These are phyloP conservation scores for Drosophila peninsularis DNA, from an alignment of 2,888 invertebrate genomes.

Conservation along the genomic window DNA sequence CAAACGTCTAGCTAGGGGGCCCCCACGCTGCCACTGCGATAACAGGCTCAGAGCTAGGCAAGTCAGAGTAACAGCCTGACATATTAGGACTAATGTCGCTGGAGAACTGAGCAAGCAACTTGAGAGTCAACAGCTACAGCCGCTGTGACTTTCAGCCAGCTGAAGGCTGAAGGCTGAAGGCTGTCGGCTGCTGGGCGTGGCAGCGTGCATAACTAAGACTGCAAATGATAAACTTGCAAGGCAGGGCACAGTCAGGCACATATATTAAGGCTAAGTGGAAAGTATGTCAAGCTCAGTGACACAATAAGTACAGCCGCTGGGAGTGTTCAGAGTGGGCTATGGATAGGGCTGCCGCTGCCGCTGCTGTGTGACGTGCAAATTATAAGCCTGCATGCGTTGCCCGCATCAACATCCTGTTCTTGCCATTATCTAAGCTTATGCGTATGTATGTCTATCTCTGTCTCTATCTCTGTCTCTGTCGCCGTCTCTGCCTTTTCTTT, in stretches of 20 bases:
- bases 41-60: slow-evolving; percentile 59
- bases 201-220: slow-evolving; percentile 71
- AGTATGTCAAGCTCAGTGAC: slow-evolving; percentile 80
- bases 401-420: slow-evolving; percentile 60
- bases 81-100: slow-evolving; percentile 75
- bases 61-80: slow-evolving; percentile 67
- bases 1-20: neutral
- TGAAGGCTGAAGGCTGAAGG: neutral
- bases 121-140: slow-evolving; percentile 55
- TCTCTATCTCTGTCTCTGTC: neutral
- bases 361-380: slow-evolving; percentile 69
- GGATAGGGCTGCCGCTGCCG: neutral
- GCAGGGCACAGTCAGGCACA: slow-evolving; percentile 15
- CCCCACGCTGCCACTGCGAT: slow-evolving; percentile 38
- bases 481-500: slow-evolving; percentile 37
- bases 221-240: slow-evolving; percentile 77
- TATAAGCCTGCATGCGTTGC: slow-evolving; percentile 78
- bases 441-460: neutral
- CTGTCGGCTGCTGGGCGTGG: slow-evolving; percentile 22
- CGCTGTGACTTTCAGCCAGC: slow-evolving; percentile 25
- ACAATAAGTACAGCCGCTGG: slow-evolving; percentile 64
- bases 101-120: slow-evolving; percentile 76
- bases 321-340: slow-evolving; percentile 7
- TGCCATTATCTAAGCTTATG: slow-evolving; percentile 60
- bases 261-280: slow-evolving; percentile 61